Percentiles rank a stretch among this genome's conserved stretches.
Evolutionary conservation across 2,113 vertebrate species (phyloP).

Genomic region (Gila orcuttii): DNA sequence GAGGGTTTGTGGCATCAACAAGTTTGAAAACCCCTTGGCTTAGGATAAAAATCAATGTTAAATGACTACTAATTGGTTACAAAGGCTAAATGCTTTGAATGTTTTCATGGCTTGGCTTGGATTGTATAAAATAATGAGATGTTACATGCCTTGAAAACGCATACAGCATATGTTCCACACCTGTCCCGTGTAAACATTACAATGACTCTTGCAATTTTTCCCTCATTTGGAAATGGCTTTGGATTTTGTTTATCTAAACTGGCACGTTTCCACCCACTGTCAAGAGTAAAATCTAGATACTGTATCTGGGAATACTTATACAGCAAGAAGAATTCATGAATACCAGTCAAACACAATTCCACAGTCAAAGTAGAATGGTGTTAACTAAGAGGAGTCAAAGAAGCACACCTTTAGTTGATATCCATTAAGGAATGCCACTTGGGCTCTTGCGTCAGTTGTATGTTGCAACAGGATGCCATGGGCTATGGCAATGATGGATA

Average conservation of each 20-base stretch:
- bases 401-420: neutral
- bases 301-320: neutral
- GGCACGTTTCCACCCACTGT: neutral
- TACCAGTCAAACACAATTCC: neutral
- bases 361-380: neutral
- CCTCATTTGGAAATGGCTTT: constrained; percentile 11
- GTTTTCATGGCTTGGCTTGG: neutral
- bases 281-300: constrained; percentile 20
- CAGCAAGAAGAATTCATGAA: constrained; percentile 13
- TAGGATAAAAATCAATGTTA: neutral
- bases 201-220: neutral
- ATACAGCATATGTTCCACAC: constrained; percentile 13
- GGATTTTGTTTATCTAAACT: constrained; percentile 27
- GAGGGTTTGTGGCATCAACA: neutral
- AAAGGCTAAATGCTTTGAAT: neutral
- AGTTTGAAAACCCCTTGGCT: neutral
- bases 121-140: neutral
- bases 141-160: neutral
- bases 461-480: constrained; percentile 6
- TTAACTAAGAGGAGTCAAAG: neutral
- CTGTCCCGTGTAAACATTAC: neutral
- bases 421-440: constrained; percentile 22
- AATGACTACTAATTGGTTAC: neutral
- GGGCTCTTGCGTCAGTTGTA: neutral
- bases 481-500: neutral